Conservation (phyloP, 2,113 vertebrate genomes). For the Saimiri boliviensis region DNA sequence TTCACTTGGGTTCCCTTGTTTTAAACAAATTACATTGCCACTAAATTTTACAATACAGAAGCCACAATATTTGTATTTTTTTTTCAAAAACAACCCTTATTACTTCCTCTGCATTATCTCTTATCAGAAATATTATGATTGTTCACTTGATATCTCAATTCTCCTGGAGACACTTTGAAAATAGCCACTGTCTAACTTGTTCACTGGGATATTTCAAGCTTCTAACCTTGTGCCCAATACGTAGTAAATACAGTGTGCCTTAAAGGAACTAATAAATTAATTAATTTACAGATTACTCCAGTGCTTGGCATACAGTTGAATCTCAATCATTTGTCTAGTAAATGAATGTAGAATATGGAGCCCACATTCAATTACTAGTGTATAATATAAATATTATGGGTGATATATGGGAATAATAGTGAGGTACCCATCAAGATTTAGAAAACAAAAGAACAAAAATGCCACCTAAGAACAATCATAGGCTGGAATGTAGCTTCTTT, state of each 20-base stretch:
- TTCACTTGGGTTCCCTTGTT: neutral
- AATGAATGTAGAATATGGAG: neutral
- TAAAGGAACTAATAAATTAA: neutral
- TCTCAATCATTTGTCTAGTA: neutral
- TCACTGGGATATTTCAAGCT: neutral
- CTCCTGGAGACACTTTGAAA: neutral
- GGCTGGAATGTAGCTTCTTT: neutral
- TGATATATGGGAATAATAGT: neutral
- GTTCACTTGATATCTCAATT: constrained; percentile 2
- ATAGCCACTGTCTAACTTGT: neutral
- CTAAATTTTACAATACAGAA: constrained; percentile 11
- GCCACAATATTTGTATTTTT: neutral
- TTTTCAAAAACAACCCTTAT: neutral
- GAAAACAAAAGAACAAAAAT: neutral
- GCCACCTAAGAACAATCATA: neutral
- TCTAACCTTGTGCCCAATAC: neutral
- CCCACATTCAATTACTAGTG: neutral
- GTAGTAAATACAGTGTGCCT: neutral
- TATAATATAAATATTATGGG: neutral
- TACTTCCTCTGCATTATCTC: neutral
- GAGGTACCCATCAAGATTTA: neutral
- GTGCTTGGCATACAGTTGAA: neutral
- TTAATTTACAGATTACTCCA: neutral
- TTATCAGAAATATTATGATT: neutral
- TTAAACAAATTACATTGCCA: neutral